phyloP scores from a whole-genome alignment of 2,888 invertebrate species.

The Hirtodrosophila alboralis region DNA sequence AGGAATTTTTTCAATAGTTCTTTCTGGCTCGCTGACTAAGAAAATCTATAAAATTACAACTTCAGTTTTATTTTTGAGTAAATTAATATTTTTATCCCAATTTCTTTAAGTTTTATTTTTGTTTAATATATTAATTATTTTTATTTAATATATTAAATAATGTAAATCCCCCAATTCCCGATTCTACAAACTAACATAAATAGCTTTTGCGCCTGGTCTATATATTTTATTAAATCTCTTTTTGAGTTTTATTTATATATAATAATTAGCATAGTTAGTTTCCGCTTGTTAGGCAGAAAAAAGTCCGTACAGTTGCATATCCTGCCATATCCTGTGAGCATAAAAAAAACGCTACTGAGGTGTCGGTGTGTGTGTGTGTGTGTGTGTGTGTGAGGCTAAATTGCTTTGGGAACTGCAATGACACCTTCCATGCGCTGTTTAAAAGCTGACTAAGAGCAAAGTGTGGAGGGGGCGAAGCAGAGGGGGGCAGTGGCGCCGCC shows the following conservation, averaged over 20 bases:
- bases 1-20: no score
- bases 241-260: conserved; percentile 2
- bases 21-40: no score
- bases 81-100: no score
- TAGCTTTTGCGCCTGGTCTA: no score
- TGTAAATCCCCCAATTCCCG: no score
- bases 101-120: no score
- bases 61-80: no score
- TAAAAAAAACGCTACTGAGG: conserved; percentile 6
- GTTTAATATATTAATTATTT: no score
- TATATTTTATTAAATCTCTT: no score
- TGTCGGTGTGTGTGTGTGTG: conserved; percentile 4
- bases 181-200: no score
- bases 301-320: conserved; percentile 11
- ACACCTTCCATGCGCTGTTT: conserved; percentile 48
- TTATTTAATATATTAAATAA: no score
- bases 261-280: conserved; percentile 21
- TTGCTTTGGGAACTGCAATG: conserved; percentile 52
- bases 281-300: conserved; percentile 11
- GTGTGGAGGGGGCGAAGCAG: not conserved
- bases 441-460: conserved; percentile 18
- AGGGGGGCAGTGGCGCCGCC: not conserved
- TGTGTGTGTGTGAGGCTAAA: conserved; percentile 30
- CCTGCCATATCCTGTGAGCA: not conserved
- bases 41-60: no score